A percentile compares a stretch with the other conserved stretches of the same genome.
Conservation (phyloP, 2,113 vertebrate genomes). For the Halcyon senegalensis region DNA sequence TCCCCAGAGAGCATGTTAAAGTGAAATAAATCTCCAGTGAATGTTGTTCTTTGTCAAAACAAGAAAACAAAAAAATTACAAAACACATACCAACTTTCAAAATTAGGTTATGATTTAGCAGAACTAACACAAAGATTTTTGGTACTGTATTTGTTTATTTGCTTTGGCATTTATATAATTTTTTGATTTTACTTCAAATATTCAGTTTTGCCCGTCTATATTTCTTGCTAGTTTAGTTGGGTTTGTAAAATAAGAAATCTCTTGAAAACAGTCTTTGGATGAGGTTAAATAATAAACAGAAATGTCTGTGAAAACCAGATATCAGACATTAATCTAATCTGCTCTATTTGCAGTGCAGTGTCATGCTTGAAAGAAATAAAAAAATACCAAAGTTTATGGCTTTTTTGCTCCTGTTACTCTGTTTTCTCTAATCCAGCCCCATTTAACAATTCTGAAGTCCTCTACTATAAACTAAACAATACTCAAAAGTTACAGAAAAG, state of each 20-base stretch:
- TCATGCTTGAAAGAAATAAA: neutral
- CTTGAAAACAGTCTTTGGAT: neutral
- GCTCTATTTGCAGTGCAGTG: neutral
- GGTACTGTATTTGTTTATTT: constrained; percentile 53
- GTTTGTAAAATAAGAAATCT: neutral
- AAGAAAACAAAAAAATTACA: constrained; percentile 26
- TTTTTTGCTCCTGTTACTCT: neutral
- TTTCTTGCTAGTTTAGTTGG: neutral
- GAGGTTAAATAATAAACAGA: neutral
- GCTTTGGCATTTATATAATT: neutral
- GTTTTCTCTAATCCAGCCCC: neutral
- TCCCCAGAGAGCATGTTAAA: neutral
- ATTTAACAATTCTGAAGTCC: neutral
- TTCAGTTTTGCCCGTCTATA: neutral
- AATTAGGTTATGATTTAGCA: constrained; percentile 49
- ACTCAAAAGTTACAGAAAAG: neutral
- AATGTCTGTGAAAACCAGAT: neutral
- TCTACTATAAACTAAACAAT: neutral
- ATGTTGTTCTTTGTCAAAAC: neutral
- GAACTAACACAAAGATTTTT: constrained; percentile 17
- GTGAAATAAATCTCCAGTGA: neutral
- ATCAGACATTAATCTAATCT: neutral
- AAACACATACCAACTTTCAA: constrained; percentile 6
- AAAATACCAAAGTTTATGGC: neutral
- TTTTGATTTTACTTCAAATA: neutral